phyloP scores from a whole-genome alignment of 2,888 invertebrate species.

The Torymus texanus region DNA sequence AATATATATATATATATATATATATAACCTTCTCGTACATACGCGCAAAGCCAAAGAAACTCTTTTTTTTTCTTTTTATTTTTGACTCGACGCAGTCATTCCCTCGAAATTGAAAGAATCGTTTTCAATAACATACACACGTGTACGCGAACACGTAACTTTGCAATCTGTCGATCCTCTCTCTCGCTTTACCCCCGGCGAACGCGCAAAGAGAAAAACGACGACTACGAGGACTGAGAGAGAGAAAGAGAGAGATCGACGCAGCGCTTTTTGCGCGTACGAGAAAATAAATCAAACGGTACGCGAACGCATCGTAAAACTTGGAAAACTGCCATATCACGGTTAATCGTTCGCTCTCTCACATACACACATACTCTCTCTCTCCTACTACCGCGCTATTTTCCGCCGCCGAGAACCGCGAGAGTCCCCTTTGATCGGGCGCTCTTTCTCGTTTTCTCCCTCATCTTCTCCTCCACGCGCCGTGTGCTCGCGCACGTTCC shows the following conservation, averaged over 20 bases:
- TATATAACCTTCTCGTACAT: no score
- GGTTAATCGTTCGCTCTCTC: constrained; percentile 52
- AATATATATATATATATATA: no score
- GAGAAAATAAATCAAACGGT: constrained; percentile 50
- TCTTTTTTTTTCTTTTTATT: not conserved
- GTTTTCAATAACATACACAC: constrained; percentile 40
- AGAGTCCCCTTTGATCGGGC: constrained; percentile 51
- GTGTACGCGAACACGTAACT: not conserved
- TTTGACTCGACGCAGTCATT: not conserved
- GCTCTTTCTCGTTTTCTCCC: not conserved
- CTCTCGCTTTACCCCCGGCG: not conserved
- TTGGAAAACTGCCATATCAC: constrained; percentile 58
- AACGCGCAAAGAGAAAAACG: no score
- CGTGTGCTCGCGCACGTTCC: not conserved
- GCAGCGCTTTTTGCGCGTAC: constrained; percentile 8
- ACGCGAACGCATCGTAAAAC: constrained; percentile 45
- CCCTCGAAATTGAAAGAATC: constrained; percentile 30
- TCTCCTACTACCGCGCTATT: constrained; percentile 21
- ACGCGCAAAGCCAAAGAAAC: constrained; percentile 13
- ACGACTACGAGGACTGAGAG: not conserved
- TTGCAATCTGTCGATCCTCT: constrained; percentile 34
- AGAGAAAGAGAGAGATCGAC: not conserved
- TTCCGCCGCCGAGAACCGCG: constrained; percentile 17
- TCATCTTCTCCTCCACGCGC: not conserved
- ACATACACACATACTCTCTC: not conserved